phyloP scores from a whole-genome alignment of 2,113 vertebrate genomes.

The Epinephelus lanceolatus region DNA sequence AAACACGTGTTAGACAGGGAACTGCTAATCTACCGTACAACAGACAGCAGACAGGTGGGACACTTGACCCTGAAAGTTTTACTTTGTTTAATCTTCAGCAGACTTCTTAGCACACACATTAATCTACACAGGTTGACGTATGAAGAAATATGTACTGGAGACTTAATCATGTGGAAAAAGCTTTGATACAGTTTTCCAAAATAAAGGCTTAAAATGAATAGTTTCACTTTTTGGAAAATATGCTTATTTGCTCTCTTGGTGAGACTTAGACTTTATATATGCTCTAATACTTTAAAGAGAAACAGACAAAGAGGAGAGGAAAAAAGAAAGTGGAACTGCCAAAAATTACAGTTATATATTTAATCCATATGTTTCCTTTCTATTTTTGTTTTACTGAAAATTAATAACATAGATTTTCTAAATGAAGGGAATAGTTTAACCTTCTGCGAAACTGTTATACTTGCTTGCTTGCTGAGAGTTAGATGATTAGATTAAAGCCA shows the following conservation, averaged over 20 bases:
- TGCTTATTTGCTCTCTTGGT: background rate
- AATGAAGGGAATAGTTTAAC: background rate
- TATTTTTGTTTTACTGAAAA: background rate
- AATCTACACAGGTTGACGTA: conserved; percentile 28
- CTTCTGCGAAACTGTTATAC: background rate
- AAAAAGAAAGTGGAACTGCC: background rate
- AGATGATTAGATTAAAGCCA: background rate
- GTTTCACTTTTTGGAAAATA: conserved; percentile 1
- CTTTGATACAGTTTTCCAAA: background rate
- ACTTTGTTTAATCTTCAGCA: background rate
- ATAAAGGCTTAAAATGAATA: background rate
- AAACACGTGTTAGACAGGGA: conserved; percentile 51
- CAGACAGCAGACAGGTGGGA: conserved; percentile 34
- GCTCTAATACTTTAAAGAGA: background rate
- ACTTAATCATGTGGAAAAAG: background rate
- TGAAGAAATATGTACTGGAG: conserved; percentile 19
- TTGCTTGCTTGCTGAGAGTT: background rate
- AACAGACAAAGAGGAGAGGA: background rate
- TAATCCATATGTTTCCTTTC: background rate
- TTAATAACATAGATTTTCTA: background rate
- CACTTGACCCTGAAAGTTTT: background rate
- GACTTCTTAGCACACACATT: background rate
- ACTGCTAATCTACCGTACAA: conserved; percentile 26
- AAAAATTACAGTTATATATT: background rate
- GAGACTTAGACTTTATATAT: background rate